phyloP scores from a whole-genome alignment of 2,888 invertebrate species.

The Hypolimnas misippus region DNA sequence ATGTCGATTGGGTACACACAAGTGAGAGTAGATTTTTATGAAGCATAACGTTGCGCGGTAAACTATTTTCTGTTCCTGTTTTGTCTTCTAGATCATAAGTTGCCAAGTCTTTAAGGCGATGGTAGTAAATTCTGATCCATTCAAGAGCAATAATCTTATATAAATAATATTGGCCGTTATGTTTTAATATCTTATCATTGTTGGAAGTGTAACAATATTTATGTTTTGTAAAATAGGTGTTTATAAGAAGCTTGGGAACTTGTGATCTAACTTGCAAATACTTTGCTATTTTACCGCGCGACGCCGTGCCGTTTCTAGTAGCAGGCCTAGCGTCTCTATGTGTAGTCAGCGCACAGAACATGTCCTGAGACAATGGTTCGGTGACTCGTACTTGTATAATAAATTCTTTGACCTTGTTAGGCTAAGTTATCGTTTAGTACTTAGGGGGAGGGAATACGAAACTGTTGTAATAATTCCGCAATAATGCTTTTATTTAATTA shows the following conservation, averaged over 20 bases:
- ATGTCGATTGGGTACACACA: conserved; percentile 15
- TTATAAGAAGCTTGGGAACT: too few species aligned
- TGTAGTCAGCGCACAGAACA: conserved; percentile 25
- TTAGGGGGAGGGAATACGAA: conserved; percentile 61
- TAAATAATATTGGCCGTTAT: not conserved
- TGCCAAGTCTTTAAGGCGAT: too few species aligned
- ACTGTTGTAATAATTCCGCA: conserved; percentile 59
- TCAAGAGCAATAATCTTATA: too few species aligned
- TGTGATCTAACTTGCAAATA: too few species aligned
- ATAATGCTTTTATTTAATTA: conserved; percentile 54
- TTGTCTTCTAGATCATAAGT: too few species aligned
- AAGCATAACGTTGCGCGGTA: conserved; percentile 13
- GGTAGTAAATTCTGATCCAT: too few species aligned
- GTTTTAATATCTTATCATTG: not conserved
- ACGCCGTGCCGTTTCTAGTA: not conserved
- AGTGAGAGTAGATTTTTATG: conserved; percentile 19
- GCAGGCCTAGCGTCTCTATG: conserved; percentile 36
- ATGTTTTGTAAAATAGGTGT: too few species aligned
- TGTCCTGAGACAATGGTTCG: conserved; percentile 5
- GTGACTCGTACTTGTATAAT: conserved; percentile 30
- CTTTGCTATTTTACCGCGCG: conserved; percentile 12
- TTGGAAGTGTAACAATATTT: not conserved
- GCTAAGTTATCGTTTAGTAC: conserved; percentile 61
- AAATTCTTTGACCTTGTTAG: conserved; percentile 34
- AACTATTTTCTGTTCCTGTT: not conserved